Evolutionary conservation across 2,797 vertebrate genomes (phyloP), one percentile per base, ranked within the genome.

Genomic region (Eutrigla gurnardus): DNA sequence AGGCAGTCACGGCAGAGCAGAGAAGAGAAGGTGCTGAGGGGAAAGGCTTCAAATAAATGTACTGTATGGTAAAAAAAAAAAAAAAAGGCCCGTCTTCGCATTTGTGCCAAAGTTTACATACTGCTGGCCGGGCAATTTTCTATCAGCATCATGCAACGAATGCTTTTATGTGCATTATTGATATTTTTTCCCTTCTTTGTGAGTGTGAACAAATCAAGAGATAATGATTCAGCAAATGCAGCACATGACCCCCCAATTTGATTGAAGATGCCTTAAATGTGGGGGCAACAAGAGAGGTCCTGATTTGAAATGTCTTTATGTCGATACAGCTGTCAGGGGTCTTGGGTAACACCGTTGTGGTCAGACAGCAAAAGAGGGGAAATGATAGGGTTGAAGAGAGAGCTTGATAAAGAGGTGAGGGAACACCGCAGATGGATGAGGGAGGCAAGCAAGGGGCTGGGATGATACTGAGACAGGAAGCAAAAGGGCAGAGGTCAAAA

Each of bases 161-260:
- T 87, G 75, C 63, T 86, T 88, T 90, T 70, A 86, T 83, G 78
- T 75, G 85, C 81, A 78, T 78, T 83, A 83, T 75, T 78, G 70
- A 75, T 25, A 76, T 62, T 62, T 73, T 73, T 59, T 35, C 50
- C 47, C 46, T 37, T 49, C 6, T 73, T 68, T 54, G 59, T 33
- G 37, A 46, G 32, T 39, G 70, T 32, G 65, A 86, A 87, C 40
- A 79, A 75, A 70, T 81, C 65, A 52, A 70, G 70, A 78, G 33
- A 17, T 25, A 25, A 78, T 77, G 71, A 88, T 13, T 86, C 76
- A 63, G 84, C 80, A 74, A 65, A 72, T 67, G 65, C 78, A 42
- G 42, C 71, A 71, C 15, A 52, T 82, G 49, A 73, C 64, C 70
- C 60, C 54, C 47, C 57, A 13, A 70, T 86, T 86, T 82, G 79